A percentile compares a stretch with the other conserved stretches of the same genome.
Evolutionary conservation across 2,888 invertebrate genomes (phyloP).

Genomic region (Andrena minutula): DNA sequence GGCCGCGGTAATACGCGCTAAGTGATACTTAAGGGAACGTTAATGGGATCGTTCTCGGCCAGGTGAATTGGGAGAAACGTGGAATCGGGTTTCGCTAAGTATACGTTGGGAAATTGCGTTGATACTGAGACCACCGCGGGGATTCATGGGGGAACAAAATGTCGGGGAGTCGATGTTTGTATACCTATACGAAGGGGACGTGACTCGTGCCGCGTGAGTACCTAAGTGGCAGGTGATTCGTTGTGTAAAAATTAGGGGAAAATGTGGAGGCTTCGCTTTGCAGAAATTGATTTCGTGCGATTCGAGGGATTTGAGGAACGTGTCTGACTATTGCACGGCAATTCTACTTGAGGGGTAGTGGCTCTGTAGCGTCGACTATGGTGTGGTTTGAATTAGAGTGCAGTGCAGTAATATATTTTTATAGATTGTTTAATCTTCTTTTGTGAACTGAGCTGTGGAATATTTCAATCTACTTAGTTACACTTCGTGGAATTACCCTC

Average conservation of each 20-base stretch:
- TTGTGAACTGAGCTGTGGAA: too few relatives aligned
- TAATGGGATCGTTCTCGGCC: neutral
- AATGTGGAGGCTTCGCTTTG: neutral
- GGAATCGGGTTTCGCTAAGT: constrained; percentile 30
- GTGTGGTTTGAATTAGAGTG: too few relatives aligned
- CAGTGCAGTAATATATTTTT: too few relatives aligned
- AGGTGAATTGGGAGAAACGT: constrained; percentile 27
- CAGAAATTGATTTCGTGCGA: neutral
- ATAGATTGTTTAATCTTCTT: too few relatives aligned
- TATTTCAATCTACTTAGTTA: too few relatives aligned
- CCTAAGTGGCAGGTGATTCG: neutral
- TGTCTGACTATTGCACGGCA: too few relatives aligned
- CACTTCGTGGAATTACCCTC: too few relatives aligned
- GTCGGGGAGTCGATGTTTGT: neutral
- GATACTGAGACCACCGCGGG: neutral
- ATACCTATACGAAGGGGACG: neutral
- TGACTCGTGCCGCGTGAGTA: neutral
- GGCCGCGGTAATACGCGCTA: constrained; percentile 26
- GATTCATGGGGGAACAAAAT: constrained; percentile 5
- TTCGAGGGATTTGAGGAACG: too few relatives aligned
- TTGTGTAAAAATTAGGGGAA: neutral
- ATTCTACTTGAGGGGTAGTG: too few relatives aligned
- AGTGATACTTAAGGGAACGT: constrained; percentile 42
- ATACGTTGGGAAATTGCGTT: constrained; percentile 8
- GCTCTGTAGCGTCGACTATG: too few relatives aligned